phyloP scores from a whole-genome alignment of 2,797 vertebrate genomes.

The Dicrostonyx torquatus region DNA sequence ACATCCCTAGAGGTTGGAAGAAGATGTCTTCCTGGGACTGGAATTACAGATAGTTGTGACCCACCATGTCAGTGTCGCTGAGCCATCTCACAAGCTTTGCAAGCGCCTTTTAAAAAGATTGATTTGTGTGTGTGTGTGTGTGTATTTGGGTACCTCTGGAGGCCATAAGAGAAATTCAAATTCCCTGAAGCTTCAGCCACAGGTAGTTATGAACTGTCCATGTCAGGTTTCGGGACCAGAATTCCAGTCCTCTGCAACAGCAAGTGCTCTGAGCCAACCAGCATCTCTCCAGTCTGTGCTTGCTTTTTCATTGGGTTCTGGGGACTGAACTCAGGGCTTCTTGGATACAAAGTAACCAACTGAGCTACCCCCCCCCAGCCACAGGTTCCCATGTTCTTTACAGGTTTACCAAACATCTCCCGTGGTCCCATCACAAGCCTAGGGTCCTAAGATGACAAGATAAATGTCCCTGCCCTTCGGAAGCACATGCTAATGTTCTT shows the following conservation, averaged over 20 bases:
- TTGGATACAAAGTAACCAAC: not conserved
- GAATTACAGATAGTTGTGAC: not conserved
- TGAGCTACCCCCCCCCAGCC: not conserved
- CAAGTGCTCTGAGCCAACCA: no score
- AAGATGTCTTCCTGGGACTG: no score
- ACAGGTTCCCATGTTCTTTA: not conserved
- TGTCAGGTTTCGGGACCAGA: not conserved
- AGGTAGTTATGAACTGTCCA: not conserved
- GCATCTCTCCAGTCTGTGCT: not conserved
- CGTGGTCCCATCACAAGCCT: not conserved
- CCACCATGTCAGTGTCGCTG: not conserved
- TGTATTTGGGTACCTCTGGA: not conserved
- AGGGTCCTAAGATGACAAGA: not conserved
- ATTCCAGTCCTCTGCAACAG: not conserved
- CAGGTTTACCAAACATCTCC: not conserved
- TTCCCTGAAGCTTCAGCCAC: not conserved
- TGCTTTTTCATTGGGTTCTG: not conserved
- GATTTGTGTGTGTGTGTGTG: not conserved
- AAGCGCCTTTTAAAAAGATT: not conserved
- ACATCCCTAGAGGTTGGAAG: not conserved
- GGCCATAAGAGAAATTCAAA: not conserved
- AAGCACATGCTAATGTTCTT: no score
- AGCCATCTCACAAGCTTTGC: not conserved
- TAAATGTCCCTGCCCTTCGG: not conserved
- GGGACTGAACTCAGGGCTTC: not conserved